A percentile compares a stretch with the other conserved stretches of the same genome.
Conservation (phyloP, 2,888 invertebrate species). For the Ommatoiulus sabulosus region DNA sequence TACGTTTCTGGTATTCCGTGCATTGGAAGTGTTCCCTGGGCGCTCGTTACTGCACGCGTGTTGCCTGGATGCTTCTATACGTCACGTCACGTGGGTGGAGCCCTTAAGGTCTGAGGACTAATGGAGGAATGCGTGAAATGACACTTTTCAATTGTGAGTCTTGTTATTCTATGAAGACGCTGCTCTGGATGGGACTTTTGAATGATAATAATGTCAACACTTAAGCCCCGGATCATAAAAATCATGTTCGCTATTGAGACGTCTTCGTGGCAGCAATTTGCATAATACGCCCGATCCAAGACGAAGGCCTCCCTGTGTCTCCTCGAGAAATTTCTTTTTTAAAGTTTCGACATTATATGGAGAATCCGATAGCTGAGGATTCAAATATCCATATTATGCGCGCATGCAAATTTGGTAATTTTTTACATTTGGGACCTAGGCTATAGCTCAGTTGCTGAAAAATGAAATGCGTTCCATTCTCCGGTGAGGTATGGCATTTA, state of each 20-base stretch:
- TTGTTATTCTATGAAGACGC: conserved; percentile 1
- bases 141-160: neutral
- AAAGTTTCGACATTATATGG: neutral
- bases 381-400: neutral
- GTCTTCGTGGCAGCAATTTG: neutral
- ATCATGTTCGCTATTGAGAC: conserved; percentile 1
- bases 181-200: neutral
- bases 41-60: neutral
- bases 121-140: conserved; percentile 1
- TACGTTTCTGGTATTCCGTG: neutral
- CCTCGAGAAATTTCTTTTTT: neutral
- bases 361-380: neutral
- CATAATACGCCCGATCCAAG: neutral
- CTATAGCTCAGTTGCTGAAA: neutral
- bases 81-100: neutral
- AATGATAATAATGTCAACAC: conserved; percentile 1
- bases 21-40: neutral
- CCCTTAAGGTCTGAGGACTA: neutral
- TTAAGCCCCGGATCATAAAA: neutral
- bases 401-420: neutral
- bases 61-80: neutral
- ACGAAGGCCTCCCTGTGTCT: neutral
- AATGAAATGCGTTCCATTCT: neutral
- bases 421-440: neutral
- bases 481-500: too few species aligned